phyloP scores from a whole-genome alignment of 2,113 vertebrate species.

The Rhineura floridana region DNA sequence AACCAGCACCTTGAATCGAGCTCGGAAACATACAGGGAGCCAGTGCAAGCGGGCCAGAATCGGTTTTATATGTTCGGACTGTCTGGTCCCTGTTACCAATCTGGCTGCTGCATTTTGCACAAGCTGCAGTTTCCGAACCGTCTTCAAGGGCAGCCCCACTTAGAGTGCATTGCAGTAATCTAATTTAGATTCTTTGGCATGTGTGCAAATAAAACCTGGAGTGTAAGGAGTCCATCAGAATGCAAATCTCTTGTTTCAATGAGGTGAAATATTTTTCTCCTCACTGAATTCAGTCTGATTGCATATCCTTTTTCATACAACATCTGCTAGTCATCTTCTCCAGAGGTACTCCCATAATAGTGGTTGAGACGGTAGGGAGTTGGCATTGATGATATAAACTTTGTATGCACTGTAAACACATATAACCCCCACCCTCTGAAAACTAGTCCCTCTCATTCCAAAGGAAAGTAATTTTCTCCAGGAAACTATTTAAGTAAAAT shows the following conservation, averaged over 20 bases:
- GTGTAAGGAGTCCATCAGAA: background rate
- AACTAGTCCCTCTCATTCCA: background rate
- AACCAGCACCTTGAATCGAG: too few relatives aligned
- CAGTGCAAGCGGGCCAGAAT: too few relatives aligned
- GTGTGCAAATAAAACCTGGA: background rate
- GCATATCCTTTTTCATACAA: background rate
- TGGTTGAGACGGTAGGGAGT: background rate
- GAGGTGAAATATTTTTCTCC: background rate
- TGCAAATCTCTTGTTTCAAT: background rate
- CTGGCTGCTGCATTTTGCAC: too few relatives aligned
- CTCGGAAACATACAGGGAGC: too few relatives aligned
- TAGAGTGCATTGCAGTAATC: too few relatives aligned
- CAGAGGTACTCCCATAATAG: background rate
- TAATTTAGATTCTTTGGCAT: too few relatives aligned
- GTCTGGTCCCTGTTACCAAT: too few relatives aligned
- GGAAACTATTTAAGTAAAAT: conserved; percentile 3
- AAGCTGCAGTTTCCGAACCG: too few relatives aligned
- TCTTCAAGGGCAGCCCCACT: too few relatives aligned
- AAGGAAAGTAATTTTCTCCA: background rate
- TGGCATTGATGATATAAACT: background rate
- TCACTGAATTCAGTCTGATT: background rate
- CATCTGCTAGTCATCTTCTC: background rate
- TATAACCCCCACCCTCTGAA: background rate
- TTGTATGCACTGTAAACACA: conserved; percentile 1
- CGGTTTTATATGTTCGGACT: too few relatives aligned